phyloP scores from a whole-genome alignment of 2,113 vertebrate species.

The Hyla sarda region DNA sequence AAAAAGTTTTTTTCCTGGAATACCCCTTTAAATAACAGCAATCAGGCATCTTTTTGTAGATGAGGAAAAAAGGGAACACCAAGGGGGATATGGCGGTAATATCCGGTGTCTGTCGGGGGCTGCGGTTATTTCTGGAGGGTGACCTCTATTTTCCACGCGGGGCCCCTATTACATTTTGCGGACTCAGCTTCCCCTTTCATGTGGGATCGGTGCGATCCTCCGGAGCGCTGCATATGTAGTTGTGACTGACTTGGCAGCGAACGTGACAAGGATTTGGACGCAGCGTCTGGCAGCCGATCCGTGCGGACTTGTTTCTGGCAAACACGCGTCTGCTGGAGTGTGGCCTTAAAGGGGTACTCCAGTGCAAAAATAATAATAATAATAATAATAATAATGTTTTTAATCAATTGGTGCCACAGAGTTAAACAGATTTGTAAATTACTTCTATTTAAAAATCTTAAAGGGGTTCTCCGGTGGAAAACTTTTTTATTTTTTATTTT shows the following conservation, averaged over 20 bases:
- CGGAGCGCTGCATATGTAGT: not conserved
- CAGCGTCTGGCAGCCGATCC: not conserved
- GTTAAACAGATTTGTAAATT: too few relatives aligned
- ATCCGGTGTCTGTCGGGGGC: not conserved
- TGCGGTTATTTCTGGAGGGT: not conserved
- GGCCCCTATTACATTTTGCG: not conserved
- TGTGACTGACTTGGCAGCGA: not conserved
- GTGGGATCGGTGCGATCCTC: not conserved
- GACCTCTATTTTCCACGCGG: not conserved
- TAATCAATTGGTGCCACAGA: too few relatives aligned
- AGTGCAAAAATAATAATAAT: too few relatives aligned
- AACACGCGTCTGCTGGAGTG: not conserved
- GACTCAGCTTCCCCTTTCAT: not conserved
- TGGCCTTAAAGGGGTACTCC: not conserved
- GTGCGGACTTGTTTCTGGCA: not conserved
- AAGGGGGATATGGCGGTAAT: not conserved
- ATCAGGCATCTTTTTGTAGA: not conserved
- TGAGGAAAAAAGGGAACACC: too few relatives aligned
- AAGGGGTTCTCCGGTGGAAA: too few relatives aligned
- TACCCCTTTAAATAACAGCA: not conserved
- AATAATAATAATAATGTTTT: too few relatives aligned
- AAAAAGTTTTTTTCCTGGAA: too few relatives aligned
- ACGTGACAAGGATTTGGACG: not conserved
- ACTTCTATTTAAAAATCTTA: too few relatives aligned
- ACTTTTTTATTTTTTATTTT: too few relatives aligned